phyloP scores from a whole-genome alignment of 23 tunicate genomes.

The Phallusia fumigata region DNA sequence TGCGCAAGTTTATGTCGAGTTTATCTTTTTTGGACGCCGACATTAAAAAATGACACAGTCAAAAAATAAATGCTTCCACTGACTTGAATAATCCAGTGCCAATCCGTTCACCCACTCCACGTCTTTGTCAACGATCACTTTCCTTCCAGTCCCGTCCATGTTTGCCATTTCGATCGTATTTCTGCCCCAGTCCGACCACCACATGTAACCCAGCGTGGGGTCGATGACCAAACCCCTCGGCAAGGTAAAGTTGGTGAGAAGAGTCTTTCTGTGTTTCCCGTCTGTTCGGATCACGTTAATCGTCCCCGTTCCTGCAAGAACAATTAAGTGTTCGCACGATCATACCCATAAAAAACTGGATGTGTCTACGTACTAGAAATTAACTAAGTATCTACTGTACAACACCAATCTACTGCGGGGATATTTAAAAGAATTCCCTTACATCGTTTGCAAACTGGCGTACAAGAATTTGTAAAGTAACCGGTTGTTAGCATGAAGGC shows the following conservation, averaged over 20 bases:
- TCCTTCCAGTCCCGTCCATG: constrained; percentile 65
- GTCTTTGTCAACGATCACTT: constrained; percentile 31
- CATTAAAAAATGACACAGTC: too few relatives aligned
- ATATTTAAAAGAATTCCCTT: too few relatives aligned
- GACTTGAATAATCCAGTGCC: constrained; percentile 46
- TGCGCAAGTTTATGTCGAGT: too few relatives aligned
- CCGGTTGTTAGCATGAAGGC: too few relatives aligned
- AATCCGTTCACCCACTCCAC: constrained; percentile 77
- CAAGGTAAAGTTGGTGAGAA: constrained; percentile 28
- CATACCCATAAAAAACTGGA: too few relatives aligned
- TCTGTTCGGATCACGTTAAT: constrained; percentile 68
- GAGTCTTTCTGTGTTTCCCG: constrained; percentile 61
- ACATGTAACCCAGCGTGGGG: constrained; percentile 55
- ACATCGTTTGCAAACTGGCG: too few relatives aligned
- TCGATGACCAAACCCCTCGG: constrained; percentile 62
- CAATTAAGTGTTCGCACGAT: too few relatives aligned
- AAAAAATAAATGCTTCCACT: not conserved
- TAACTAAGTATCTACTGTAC: too few relatives aligned
- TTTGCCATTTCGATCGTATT: constrained; percentile 61
- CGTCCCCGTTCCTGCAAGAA: constrained; percentile 82
- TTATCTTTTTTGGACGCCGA: too few relatives aligned
- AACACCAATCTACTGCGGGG: too few relatives aligned
- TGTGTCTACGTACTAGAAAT: too few relatives aligned
- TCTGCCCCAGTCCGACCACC: constrained; percentile 90
- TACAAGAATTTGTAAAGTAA: too few relatives aligned